A percentile compares a stretch with the other conserved stretches of the same genome.
Evolutionary conservation across 1,140 invertebrate genomes (phyloP).

Genomic region (Theocolax elegans): DNA sequence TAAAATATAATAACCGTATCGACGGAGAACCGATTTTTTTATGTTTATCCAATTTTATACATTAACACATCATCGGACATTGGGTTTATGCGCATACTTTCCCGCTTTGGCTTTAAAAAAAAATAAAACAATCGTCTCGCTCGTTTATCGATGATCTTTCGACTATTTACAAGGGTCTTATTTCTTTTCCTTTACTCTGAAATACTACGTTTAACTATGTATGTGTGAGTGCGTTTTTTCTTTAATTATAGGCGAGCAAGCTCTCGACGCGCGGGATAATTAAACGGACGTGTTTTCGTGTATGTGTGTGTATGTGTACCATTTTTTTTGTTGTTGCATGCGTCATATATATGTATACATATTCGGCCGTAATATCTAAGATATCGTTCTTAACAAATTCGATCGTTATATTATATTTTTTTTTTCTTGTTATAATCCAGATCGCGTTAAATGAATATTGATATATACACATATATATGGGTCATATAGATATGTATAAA

Average conservation of each 20-base stretch:
- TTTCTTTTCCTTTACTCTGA: conserved; percentile 23
- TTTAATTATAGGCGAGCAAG: background rate
- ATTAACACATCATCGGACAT: too few species aligned
- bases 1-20: conserved; percentile 40
- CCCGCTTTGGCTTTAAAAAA: conserved; percentile 37
- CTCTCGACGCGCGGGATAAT: conserved; percentile 6
- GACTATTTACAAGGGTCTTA: conserved; percentile 34
- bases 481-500: conserved; percentile 26
- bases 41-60: conserved; percentile 33
- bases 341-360: conserved; percentile 40
- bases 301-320: background rate
- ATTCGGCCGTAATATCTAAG: conserved; percentile 23
- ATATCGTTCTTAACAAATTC: conserved; percentile 5
- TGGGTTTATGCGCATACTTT: too few species aligned
- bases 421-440: too few species aligned
- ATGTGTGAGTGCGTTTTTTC: conserved; percentile 3
- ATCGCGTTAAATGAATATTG: too few species aligned
- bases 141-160: conserved; percentile 18
- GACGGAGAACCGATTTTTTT: conserved; percentile 37
- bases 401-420: too few species aligned
- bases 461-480: conserved; percentile 37
- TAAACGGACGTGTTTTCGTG: conserved; percentile 3
- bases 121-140: background rate
- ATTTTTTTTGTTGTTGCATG: conserved; percentile 38
- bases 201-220: too few species aligned